Conservation (phyloP, 1,140 invertebrate species). For the Chrysopa pallens region DNA sequence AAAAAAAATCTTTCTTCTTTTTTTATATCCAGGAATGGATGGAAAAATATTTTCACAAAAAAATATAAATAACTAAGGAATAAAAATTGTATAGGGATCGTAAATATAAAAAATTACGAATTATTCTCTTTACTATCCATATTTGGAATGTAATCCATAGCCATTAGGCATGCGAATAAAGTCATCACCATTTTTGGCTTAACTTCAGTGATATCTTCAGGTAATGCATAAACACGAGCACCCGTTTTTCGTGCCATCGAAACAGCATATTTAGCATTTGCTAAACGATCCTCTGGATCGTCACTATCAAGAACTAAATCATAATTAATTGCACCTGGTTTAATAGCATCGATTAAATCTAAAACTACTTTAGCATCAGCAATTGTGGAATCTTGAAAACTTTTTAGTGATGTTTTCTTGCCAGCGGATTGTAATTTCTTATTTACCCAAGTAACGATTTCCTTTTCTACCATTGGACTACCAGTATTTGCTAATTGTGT, state of each 20-base stretch:
- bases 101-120: too few species aligned
- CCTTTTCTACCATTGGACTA: conserved; percentile 79
- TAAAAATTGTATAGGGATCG: too few species aligned
- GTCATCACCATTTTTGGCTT: conserved; percentile 99
- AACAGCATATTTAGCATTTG: conserved; percentile 97
- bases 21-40: too few species aligned
- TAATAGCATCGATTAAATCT: conserved; percentile 92
- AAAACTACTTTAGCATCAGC: conserved; percentile 77
- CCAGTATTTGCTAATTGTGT: conserved; percentile 76
- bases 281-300: conserved; percentile 70
- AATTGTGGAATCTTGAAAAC: conserved; percentile 77
- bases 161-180: conserved; percentile 97
- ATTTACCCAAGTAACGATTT: conserved; percentile 96
- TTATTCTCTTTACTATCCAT: conserved; percentile 38
- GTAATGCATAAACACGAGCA: conserved; percentile 90
- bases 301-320: conserved; percentile 65
- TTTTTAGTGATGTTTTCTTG: conserved; percentile 62
- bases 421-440: conserved; percentile 65
- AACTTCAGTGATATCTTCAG: conserved; percentile 97
- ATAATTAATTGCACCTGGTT: conserved; percentile 90
- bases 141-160: conserved; percentile 80
- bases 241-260: conserved; percentile 95
- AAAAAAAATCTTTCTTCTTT: too few species aligned
- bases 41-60: too few species aligned
- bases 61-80: too few species aligned